Evolutionary conservation across 2,113 vertebrate species (phyloP), one percentile per base, ranked within the genome.

Genomic region (Tyrannus savana): DNA sequence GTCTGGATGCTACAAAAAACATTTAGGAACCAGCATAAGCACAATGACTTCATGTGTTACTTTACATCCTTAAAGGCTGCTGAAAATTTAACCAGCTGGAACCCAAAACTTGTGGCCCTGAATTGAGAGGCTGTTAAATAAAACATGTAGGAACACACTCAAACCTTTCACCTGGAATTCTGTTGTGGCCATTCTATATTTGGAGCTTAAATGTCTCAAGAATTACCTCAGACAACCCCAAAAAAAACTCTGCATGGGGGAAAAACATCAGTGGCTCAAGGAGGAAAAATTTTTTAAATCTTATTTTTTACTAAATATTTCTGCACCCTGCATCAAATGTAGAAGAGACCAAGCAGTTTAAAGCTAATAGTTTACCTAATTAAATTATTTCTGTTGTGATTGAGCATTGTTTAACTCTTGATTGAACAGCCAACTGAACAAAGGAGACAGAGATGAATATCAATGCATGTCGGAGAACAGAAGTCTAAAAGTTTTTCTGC

Each of bases 91-190:
- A 95, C 63, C 49, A 96, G 42, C 39, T 94, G 90, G 46, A 94
- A 95, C 69, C 67, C 17, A 94, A 87, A 93, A 85, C 93, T 95
- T 77, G 59, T 84, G 90, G 90, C 82, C 35, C 55, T 94, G 94
- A 96, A 93, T 63, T 74, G 90, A 96, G 95, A 94, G 69, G 85
- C 59, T 92, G 39, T 88, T 97, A 88, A 97, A 97, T 96, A 95
- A 97, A 96, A 86, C 63, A 97, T 91, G 59, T 55, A 91, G 68
- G 68, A 96, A 96, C 79, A 90, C 27, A 52, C 50, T 91, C 73
- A 71, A 35, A 74, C 87, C 55, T 74, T 93, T 88, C 82, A 94
- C 92, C 53, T 68, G 52, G 76, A 95, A 92, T 93, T 93, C 95
- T 90, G 0, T 53, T 79, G 81, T 91, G 74, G 84, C 46, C 84